A percentile compares a stretch with the other conserved stretches of the same genome.
Evolutionary conservation across 2,888 invertebrate species (phyloP).

Genomic region (Pogonocherus hispidulus): DNA sequence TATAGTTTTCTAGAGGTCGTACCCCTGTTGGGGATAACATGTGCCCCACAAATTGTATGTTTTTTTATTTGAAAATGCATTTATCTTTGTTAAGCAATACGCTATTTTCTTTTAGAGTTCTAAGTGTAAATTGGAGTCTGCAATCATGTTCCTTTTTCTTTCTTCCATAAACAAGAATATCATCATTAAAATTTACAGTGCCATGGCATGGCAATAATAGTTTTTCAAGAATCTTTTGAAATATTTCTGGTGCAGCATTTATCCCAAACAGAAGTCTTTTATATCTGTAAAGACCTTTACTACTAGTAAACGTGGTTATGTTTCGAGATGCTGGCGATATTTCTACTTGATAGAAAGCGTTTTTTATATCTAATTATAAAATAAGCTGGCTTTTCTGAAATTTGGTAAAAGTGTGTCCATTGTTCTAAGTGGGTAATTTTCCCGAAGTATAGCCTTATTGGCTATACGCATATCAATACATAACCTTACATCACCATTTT

Average conservation of each 20-base stretch:
- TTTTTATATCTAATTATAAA: slow-evolving; percentile 32
- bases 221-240: slow-evolving; percentile 31
- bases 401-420: slow-evolving; percentile 33
- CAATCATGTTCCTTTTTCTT: slow-evolving; percentile 12
- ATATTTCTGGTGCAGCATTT: slow-evolving; percentile 5
- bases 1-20: slow-evolving; percentile 19
- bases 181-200: slow-evolving; percentile 46
- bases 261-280: slow-evolving; percentile 39
- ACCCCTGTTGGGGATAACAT: slow-evolving; percentile 24
- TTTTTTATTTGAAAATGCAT: slow-evolving; percentile 48
- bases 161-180: slow-evolving; percentile 16
- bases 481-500: slow-evolving; percentile 41
- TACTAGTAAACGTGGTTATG: slow-evolving; percentile 42
- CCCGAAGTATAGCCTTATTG: slow-evolving; percentile 26
- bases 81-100: slow-evolving; percentile 47
- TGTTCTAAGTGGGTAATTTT: slow-evolving; percentile 30
- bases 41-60: slow-evolving; percentile 42
- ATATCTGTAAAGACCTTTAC: slow-evolving; percentile 30
- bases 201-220: not conserved
- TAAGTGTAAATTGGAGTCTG: not conserved
- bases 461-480: slow-evolving; percentile 36
- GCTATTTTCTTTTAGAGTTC: slow-evolving; percentile 2
- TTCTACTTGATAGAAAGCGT: slow-evolving; percentile 36
- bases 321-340: slow-evolving; percentile 30
- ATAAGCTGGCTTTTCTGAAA: slow-evolving; percentile 26